Conservation (phyloP, 2,797 vertebrate species). For the Novumbra hubbsi region DNA sequence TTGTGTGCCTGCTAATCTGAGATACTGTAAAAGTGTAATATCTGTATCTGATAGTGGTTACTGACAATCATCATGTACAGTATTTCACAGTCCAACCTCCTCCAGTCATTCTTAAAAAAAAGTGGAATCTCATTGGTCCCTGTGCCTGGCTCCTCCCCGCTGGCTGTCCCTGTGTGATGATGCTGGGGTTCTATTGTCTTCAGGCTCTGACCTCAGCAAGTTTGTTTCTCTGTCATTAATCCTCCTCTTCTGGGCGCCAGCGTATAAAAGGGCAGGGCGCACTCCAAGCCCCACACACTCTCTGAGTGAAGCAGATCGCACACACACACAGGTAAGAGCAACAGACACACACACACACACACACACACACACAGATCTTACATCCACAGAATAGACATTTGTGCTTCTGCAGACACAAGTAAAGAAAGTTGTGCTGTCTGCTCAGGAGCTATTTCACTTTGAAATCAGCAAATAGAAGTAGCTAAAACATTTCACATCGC, state of each 20-base stretch:
- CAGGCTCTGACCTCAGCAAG: constrained; percentile 69
- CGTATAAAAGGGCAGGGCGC: constrained; percentile 70
- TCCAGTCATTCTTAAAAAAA: neutral
- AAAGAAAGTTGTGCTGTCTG: neutral
- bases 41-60: neutral
- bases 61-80: neutral
- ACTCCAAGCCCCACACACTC: constrained; percentile 65
- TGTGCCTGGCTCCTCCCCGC: constrained; percentile 24
- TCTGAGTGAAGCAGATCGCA: constrained; percentile 70
- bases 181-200: constrained; percentile 73
- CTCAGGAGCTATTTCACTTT: neutral
- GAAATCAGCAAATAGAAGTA: neutral
- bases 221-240: constrained; percentile 75
- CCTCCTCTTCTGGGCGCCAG: constrained; percentile 73
- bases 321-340: constrained; percentile 71
- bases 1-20: neutral
- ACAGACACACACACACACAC: constrained; percentile 14
- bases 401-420: neutral
- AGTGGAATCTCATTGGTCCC: constrained; percentile 2
- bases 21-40: neutral
- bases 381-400: constrained; percentile 44
- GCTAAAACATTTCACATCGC: neutral
- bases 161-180: constrained; percentile 70
- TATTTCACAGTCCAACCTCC: neutral
- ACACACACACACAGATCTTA: constrained; percentile 51